Evolutionary conservation across 2,888 invertebrate genomes (phyloP).

Genomic region (Athalia rosae): DNA sequence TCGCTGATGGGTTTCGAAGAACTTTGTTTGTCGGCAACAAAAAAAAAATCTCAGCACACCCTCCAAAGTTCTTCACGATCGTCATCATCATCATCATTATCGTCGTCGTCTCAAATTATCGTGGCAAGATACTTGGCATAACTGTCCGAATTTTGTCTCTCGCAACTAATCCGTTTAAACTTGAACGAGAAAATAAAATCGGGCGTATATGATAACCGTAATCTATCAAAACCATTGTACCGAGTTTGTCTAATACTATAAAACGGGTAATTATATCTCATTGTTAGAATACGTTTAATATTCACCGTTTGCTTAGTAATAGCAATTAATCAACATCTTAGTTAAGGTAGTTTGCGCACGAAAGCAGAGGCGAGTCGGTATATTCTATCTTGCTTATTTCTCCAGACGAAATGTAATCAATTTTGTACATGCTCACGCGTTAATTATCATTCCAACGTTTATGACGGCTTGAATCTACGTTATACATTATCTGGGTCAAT

Average conservation of each 20-base stretch:
- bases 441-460: conserved; percentile 25
- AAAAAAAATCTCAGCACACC: background rate
- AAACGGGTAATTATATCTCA: too few relatives aligned
- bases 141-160: too few relatives aligned
- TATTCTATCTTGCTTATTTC: background rate
- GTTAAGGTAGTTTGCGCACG: conserved; percentile 22
- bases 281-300: conserved; percentile 5
- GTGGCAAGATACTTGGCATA: too few relatives aligned
- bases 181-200: too few relatives aligned
- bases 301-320: background rate
- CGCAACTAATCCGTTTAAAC: too few relatives aligned
- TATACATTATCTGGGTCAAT: conserved; percentile 1
- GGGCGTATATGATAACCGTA: too few relatives aligned
- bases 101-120: too few relatives aligned
- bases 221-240: too few relatives aligned
- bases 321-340: conserved; percentile 34
- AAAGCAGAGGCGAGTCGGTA: background rate
- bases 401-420: conserved; percentile 23
- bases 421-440: conserved; percentile 30
- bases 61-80: too few relatives aligned
- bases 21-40: background rate
- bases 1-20: background rate
- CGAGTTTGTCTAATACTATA: too few relatives aligned
- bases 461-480: conserved; percentile 6
- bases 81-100: too few relatives aligned